phyloP scores from a whole-genome alignment of 2,888 invertebrate species.

The Eugnorisma glareosa region DNA sequence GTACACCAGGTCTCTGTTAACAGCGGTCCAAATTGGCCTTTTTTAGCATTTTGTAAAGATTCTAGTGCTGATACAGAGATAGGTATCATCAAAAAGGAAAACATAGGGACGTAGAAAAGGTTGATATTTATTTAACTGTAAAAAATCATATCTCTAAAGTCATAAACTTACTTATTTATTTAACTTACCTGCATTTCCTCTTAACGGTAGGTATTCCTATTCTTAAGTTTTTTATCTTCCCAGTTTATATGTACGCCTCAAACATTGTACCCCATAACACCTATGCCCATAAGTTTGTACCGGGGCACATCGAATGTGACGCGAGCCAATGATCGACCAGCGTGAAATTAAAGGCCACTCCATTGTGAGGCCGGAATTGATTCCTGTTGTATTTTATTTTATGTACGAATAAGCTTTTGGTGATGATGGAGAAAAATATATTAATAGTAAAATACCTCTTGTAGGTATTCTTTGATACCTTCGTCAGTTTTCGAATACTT shows the following conservation, averaged over 20 bases:
- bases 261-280: not conserved
- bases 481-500: not conserved
- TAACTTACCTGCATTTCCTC: too few species aligned
- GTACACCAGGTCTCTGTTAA: too few species aligned
- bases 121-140: too few species aligned
- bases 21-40: too few species aligned
- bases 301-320: conserved; percentile 4
- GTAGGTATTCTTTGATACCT: not conserved
- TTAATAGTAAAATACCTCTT: not conserved
- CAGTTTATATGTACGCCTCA: not conserved
- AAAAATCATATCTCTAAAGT: too few species aligned
- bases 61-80: too few species aligned
- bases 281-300: not conserved
- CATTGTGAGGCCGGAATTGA: conserved; percentile 51
- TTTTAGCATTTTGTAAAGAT: too few species aligned
- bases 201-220: too few species aligned
- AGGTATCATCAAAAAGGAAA: too few species aligned
- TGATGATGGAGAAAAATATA: not conserved
- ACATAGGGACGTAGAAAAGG: too few species aligned
- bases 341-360: conserved; percentile 60
- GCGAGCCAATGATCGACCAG: conserved; percentile 37
- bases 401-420: conserved; percentile 14
- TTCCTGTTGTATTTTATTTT: conserved; percentile 24
- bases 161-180: too few species aligned
- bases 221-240: not conserved